A percentile compares a stretch with the other conserved stretches of the same genome.
Evolutionary conservation across 2,113 vertebrate species (phyloP).

Genomic region (Sapajus apella): DNA sequence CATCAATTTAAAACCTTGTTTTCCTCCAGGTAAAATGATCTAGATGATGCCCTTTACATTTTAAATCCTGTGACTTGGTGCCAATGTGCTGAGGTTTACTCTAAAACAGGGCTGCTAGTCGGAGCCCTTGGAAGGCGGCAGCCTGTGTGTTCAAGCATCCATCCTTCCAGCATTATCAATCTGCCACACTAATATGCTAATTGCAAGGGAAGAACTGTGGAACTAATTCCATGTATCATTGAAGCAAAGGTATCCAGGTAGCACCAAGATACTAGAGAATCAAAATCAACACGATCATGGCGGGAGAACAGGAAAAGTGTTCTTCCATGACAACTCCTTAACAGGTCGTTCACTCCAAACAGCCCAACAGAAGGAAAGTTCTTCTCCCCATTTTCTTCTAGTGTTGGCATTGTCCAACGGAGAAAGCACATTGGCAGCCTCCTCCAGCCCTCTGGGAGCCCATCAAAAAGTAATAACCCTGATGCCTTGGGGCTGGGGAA

Average conservation of each 20-base stretch:
- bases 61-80: not conserved
- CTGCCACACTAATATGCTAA: slow-evolving; percentile 84
- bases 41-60: not conserved
- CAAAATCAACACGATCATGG: slow-evolving; percentile 68
- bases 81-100: not conserved
- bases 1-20: not conserved
- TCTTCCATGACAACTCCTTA: slow-evolving; percentile 72
- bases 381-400: slow-evolving; percentile 69
- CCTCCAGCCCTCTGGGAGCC: slow-evolving; percentile 54
- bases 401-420: slow-evolving; percentile 55
- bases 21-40: slow-evolving; percentile 18
- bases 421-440: slow-evolving; percentile 39
- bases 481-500: slow-evolving; percentile 61
- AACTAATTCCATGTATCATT: slow-evolving; percentile 83
- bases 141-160: slow-evolving; percentile 69
- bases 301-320: slow-evolving; percentile 30
- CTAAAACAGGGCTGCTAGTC: not conserved
- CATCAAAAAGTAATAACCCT: slow-evolving; percentile 56
- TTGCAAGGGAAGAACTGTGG: slow-evolving; percentile 79
- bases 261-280: slow-evolving; percentile 70
- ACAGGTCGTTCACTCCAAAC: slow-evolving; percentile 77
- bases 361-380: slow-evolving; percentile 72
- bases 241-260: slow-evolving; percentile 79
- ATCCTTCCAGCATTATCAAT: slow-evolving; percentile 78
- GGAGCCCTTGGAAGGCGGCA: not conserved